Base-by-base conservation (phyloP, 2,113 vertebrate genomes). In the Notiomystis cincta region DNA sequence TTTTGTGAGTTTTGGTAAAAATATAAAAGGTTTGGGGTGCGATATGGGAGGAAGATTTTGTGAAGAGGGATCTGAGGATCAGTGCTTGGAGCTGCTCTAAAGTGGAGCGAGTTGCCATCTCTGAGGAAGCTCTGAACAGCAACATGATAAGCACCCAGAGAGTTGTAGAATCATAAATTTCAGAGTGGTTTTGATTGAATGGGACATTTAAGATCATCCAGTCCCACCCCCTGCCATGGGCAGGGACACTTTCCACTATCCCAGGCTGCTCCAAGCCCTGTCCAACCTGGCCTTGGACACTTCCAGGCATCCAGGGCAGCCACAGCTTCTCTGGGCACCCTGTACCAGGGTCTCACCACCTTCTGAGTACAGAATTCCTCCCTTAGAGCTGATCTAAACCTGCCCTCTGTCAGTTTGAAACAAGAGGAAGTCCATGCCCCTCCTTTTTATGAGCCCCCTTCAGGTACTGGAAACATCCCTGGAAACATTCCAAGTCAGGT, bases 251-350 rank as follows among this genome's bases (percentile, higher is more conserved):
- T 76, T 1, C 17, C 40, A 31, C 47, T 17, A 1, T 5, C 12
- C 31, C 35, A 56, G 12, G 15, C 0, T 56, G 7, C 4, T 69
- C 62, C n/a, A 54, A 82, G 8, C 40, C 8, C 22, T 0, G 0
- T 48, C 54, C 56, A 62, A 0, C 21, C 40, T 38, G n/a, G 6
- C n/a, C 31, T 69, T 42, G 70, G 48, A 3, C 47, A 35, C 8
- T 37, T 2, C 17, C 62, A 90, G 35, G 47, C 35, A 42, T 27
- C 20, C 82, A 76, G 33, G 8, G 8, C 19, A 82, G 7, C 40
- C 47, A 19, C 40, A 61, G 25, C 21, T 42, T 3, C 45, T 54
- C 54, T 76, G 54, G 11, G 20, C 11, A 82, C 1, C 28, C 54
- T 54, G 17, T 61, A 14, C 53, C 78, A 82, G 38, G 13, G 8